Conservation (phyloP, 2,797 vertebrate genomes). For the Peromyscus attwateri region DNA sequence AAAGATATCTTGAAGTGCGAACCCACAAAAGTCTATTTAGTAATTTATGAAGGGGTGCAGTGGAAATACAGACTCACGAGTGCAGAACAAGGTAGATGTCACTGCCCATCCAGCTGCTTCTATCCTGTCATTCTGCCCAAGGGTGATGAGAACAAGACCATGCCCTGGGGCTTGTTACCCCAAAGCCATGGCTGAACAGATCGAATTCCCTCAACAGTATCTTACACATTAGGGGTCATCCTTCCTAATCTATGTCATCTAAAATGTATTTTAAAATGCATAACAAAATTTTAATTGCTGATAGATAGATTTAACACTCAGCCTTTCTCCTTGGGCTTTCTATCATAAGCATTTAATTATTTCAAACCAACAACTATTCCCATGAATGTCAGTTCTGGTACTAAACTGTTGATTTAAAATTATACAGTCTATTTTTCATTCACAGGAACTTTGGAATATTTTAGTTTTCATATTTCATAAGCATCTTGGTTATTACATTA, state of each 20-base stretch:
- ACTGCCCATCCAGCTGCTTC: too few species aligned
- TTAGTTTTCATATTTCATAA: constrained; percentile 20
- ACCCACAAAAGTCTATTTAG: too few species aligned
- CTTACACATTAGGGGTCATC: constrained; percentile 24
- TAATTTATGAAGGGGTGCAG: too few species aligned
- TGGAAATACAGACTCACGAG: too few species aligned
- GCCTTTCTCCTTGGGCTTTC: not conserved
- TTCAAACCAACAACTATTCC: constrained; percentile 52
- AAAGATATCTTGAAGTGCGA: not conserved
- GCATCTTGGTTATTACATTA: not conserved
- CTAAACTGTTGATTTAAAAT: not conserved
- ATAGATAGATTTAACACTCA: not conserved
- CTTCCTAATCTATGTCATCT: constrained; percentile 5
- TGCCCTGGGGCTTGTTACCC: too few species aligned
- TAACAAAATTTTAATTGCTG: constrained; percentile 39
- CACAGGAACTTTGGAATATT: constrained; percentile 20
- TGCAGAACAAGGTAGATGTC: too few species aligned
- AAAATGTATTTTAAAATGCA: constrained; percentile 53
- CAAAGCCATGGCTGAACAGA: too few species aligned
- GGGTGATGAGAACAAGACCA: too few species aligned
- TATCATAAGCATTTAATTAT: constrained; percentile 6
- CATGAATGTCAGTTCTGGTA: not conserved
- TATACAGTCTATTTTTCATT: not conserved
- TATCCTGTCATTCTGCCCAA: too few species aligned
- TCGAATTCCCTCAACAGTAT: too few species aligned